A percentile compares a stretch with the other conserved stretches of the same genome.
Evolutionary conservation across 2,888 invertebrate species (phyloP).

Genomic region (Mesoligia furuncula): DNA sequence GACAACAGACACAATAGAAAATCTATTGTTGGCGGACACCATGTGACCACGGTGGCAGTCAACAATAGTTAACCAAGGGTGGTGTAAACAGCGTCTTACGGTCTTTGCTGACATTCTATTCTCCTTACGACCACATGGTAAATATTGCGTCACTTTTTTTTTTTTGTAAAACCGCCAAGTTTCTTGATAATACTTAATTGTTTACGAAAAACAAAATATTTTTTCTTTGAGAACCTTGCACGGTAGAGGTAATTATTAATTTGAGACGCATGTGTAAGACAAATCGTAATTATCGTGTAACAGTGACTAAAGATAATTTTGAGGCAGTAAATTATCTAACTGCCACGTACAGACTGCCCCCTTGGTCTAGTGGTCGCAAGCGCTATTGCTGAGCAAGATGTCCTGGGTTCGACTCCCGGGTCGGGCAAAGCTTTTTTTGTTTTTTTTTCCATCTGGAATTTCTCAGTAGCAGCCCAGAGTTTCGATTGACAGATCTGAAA

Average conservation of each 20-base stretch:
- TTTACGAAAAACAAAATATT: background rate
- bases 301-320: slow-evolving; percentile 39
- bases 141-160: slow-evolving; percentile 20
- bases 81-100: background rate
- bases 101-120: background rate
- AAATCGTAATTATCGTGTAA: slow-evolving; percentile 37
- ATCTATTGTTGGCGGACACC: too few relatives aligned
- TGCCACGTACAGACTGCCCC: background rate
- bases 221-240: slow-evolving; percentile 12
- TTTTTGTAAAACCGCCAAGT: slow-evolving; percentile 32
- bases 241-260: slow-evolving; percentile 43
- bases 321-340: slow-evolving; percentile 16
- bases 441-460: background rate
- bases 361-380: background rate
- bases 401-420: background rate
- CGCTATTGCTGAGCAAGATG: background rate
- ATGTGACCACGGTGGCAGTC: too few relatives aligned
- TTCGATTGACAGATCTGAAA: background rate
- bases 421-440: background rate
- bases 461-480: background rate
- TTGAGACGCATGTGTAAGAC: slow-evolving; percentile 43
- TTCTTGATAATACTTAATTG: background rate
- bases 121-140: background rate
- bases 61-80: too few relatives aligned
- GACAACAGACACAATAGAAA: too few relatives aligned